These are phyloP conservation scores for Lagopus leucura DNA, from an alignment of 2,113 vertebrate genomes.

Conservation along the genomic window DNA sequence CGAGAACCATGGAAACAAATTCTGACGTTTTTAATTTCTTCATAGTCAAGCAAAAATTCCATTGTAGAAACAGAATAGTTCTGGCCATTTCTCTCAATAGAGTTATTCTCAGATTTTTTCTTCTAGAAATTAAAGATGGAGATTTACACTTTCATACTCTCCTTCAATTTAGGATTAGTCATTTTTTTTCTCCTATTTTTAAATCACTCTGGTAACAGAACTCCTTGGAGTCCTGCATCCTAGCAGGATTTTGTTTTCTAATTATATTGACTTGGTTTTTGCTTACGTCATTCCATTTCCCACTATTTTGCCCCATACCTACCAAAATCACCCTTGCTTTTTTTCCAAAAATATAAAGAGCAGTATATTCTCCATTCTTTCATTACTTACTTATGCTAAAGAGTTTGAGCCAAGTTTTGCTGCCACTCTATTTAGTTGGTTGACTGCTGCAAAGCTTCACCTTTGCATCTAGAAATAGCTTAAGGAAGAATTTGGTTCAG, in stretches of 20 bases:
- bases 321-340: background rate
- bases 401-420: background rate
- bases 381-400: background rate
- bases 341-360: background rate
- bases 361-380: background rate
- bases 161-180: background rate
- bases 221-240: background rate
- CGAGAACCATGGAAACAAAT: background rate
- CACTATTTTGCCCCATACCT: background rate
- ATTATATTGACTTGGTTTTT: background rate
- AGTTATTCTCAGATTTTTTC: background rate
- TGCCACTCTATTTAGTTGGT: background rate
- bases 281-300: background rate
- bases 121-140: conserved; percentile 8
- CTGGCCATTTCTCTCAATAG: conserved; percentile 6
- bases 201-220: conserved; percentile 3
- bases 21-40: background rate
- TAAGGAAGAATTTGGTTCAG: conserved; percentile 28
- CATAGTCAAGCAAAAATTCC: background rate
- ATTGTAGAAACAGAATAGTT: background rate
- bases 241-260: conserved; percentile 29
- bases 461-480: conserved; percentile 36
- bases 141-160: background rate
- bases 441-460: background rate
- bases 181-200: background rate